Evolutionary conservation across 2,888 invertebrate genomes (phyloP).

Genomic region (Parnassius apollo): DNA sequence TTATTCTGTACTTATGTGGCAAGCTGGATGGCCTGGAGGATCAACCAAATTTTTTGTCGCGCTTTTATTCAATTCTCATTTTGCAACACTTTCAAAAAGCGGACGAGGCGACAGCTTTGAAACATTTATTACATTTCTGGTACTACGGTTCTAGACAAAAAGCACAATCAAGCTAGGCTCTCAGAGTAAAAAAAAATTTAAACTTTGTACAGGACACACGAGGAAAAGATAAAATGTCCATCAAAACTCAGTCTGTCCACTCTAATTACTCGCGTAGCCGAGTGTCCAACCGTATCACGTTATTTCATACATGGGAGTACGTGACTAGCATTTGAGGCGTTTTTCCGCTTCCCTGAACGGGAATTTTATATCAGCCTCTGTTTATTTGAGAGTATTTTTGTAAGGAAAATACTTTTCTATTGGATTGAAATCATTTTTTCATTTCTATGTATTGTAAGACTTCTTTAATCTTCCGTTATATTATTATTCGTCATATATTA

Average conservation of each 20-base stretch:
- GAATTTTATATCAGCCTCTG: conserved; percentile 10
- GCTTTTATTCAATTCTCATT: too few species aligned
- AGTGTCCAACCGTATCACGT: conserved; percentile 1
- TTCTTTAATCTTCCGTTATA: too few species aligned
- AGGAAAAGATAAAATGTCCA: conserved; percentile 9
- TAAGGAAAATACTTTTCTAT: not conserved
- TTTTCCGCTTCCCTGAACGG: conserved; percentile 3
- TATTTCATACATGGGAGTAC: not conserved
- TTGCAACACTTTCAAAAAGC: not conserved
- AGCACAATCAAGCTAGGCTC: conserved; percentile 1
- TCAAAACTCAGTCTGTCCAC: conserved; percentile 1
- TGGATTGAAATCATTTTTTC: not conserved
- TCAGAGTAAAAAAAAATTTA: not conserved
- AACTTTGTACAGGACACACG: not conserved
- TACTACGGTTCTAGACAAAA: not conserved
- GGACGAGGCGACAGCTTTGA: not conserved
- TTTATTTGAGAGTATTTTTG: conserved; percentile 4
- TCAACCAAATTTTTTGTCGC: too few species aligned
- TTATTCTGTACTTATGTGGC: too few species aligned
- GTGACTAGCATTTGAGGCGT: conserved; percentile 6
- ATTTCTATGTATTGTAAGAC: too few species aligned
- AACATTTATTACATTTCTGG: not conserved
- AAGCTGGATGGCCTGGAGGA: too few species aligned
- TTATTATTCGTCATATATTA: too few species aligned
- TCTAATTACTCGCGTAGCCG: conserved; percentile 2